Conservation (phyloP, 2,888 invertebrate species). For the Scaptomyza flava region DNA sequence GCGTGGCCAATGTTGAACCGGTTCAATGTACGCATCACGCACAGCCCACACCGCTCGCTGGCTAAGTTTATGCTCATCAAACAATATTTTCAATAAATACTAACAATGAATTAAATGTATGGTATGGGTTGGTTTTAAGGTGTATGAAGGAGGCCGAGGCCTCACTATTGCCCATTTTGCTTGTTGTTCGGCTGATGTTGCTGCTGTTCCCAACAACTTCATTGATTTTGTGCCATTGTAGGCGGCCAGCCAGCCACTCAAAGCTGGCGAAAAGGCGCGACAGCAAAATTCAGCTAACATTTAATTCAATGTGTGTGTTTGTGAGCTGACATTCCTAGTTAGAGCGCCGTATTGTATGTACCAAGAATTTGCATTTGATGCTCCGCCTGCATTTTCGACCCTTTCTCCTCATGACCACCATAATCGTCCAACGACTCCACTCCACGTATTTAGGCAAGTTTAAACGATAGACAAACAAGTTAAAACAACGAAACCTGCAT, state of each 20-base stretch:
- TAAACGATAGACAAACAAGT: conserved; percentile 57
- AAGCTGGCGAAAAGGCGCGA: conserved; percentile 40
- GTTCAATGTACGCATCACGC: conserved; percentile 21
- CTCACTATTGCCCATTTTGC: conserved; percentile 23
- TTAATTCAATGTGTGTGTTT: conserved; percentile 1
- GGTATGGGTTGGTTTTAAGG: background rate
- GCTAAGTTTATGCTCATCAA: conserved; percentile 75
- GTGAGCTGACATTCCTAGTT: conserved; percentile 48
- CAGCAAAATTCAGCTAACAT: conserved; percentile 23
- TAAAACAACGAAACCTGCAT: conserved; percentile 67
- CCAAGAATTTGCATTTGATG: conserved; percentile 55
- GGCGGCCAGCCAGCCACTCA: conserved; percentile 22
- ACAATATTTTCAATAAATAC: conserved; percentile 80
- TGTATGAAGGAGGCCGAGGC: background rate
- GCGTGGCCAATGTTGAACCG: no score
- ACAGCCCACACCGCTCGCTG: conserved; percentile 9
- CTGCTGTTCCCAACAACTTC: conserved; percentile 47
- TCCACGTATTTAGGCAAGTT: conserved; percentile 31
- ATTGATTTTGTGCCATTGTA: conserved; percentile 73
- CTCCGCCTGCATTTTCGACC: conserved; percentile 8
- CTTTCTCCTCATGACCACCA: background rate
- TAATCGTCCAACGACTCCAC: background rate
- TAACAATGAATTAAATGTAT: conserved; percentile 35
- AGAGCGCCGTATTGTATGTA: conserved; percentile 31
- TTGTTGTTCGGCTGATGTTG: conserved; percentile 13